A percentile compares a stretch with the other conserved stretches of the same genome.
Conservation (phyloP, 2,797 vertebrate species). For the Myotis pilosus region DNA sequence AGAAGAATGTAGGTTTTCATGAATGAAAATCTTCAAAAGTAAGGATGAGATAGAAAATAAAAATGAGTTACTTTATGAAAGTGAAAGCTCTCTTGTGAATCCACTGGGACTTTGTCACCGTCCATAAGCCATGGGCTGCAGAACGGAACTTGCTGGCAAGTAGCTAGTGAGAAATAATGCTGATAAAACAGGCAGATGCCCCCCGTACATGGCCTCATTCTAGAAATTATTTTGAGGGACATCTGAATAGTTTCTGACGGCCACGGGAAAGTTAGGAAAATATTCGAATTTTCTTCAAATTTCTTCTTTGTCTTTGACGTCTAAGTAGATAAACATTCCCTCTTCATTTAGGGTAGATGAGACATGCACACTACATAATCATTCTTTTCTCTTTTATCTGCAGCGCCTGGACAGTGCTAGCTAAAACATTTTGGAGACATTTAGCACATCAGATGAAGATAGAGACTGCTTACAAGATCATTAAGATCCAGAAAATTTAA, state of each 20-base stretch:
- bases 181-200: not conserved
- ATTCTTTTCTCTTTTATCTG: not conserved
- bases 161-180: constrained; percentile 19
- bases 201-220: constrained; percentile 10
- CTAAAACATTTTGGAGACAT: constrained; percentile 23
- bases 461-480: constrained; percentile 27
- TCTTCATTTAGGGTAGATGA: constrained; percentile 37
- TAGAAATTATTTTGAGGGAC: constrained; percentile 57
- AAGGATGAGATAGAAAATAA: constrained; percentile 10
- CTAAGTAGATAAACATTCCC: constrained; percentile 24
- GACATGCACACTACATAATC: not conserved
- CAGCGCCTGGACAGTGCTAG: not conserved
- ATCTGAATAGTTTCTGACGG: constrained; percentile 24
- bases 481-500: not conserved
- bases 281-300: constrained; percentile 35
- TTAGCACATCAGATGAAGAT: constrained; percentile 35
- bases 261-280: constrained; percentile 17
- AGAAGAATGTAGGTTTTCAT: constrained; percentile 32
- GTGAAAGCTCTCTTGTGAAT: constrained; percentile 1
- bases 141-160: not conserved
- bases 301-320: constrained; percentile 17
- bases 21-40: constrained; percentile 38
- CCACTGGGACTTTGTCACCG: constrained; percentile 23
- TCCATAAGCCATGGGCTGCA: not conserved
- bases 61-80: constrained; percentile 43